Conservation (phyloP, 2,888 invertebrate species). For the Parnassius orleans region DNA sequence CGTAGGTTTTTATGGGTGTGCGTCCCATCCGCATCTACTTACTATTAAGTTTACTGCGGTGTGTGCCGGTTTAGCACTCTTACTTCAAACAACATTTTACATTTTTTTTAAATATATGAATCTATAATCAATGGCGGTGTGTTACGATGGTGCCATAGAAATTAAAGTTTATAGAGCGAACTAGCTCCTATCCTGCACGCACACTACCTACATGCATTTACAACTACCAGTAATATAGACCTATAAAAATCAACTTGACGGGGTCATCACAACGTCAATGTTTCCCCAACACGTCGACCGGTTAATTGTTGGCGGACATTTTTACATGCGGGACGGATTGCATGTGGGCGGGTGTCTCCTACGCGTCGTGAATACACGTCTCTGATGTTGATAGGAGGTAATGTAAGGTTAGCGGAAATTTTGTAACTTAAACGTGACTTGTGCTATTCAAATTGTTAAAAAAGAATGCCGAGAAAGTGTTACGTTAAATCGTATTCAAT, state of each 20-base stretch:
- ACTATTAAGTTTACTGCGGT: too few relatives aligned
- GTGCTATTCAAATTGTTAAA: not conserved
- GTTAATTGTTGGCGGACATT: slow-evolving; percentile 44
- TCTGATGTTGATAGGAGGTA: slow-evolving; percentile 3
- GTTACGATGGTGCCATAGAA: too few relatives aligned
- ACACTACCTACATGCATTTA: not conserved
- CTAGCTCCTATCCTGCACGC: too few relatives aligned
- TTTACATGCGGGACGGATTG: slow-evolving; percentile 39
- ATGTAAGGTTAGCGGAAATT: not conserved
- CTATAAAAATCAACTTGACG: slow-evolving; percentile 31
- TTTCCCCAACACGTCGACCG: slow-evolving; percentile 42
- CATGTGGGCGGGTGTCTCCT: slow-evolving; percentile 32
- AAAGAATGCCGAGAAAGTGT: not conserved
- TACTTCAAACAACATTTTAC: too few relatives aligned
- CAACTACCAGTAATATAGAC: not conserved
- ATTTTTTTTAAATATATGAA: too few relatives aligned
- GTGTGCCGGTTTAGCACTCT: too few relatives aligned
- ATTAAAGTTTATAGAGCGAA: too few relatives aligned
- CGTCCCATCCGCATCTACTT: too few relatives aligned
- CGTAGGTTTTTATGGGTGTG: too few relatives aligned
- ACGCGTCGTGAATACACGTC: slow-evolving; percentile 27
- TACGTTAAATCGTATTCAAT: too few relatives aligned
- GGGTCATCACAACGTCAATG: slow-evolving; percentile 43
- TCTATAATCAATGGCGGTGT: too few relatives aligned
- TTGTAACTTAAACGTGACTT: not conserved